Percentiles rank a stretch among this genome's conserved stretches.
These are phyloP conservation scores for Mythimna loreyi DNA, from an alignment of 2,888 invertebrate species.

Conservation along the genomic window DNA sequence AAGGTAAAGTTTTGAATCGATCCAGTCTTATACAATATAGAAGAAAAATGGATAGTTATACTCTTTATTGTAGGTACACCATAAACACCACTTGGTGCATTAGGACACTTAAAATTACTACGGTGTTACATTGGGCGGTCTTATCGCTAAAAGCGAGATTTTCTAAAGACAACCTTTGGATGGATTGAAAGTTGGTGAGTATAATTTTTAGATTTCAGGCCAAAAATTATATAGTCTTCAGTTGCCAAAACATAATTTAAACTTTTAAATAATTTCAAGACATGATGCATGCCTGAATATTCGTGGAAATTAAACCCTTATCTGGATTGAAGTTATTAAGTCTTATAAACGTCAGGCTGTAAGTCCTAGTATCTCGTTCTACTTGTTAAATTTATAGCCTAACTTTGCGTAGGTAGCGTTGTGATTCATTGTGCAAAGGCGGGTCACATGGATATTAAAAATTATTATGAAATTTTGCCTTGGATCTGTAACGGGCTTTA, in stretches of 20 bases:
- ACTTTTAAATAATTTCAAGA: slow-evolving; percentile 27
- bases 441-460: slow-evolving; percentile 23
- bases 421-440: slow-evolving; percentile 51
- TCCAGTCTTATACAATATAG: too few relatives aligned
- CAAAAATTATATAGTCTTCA: neutral
- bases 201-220: slow-evolving; percentile 1
- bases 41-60: too few relatives aligned
- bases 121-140: too few relatives aligned
- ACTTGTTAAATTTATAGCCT: slow-evolving; percentile 60
- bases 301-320: slow-evolving; percentile 46
- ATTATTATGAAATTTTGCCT: neutral
- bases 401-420: slow-evolving; percentile 55
- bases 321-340: slow-evolving; percentile 61
- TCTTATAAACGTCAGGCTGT: slow-evolving; percentile 57
- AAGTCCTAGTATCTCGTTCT: slow-evolving; percentile 57
- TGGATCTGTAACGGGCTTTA: too few relatives aligned
- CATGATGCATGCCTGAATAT: slow-evolving; percentile 20
- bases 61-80: too few relatives aligned
- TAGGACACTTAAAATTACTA: too few relatives aligned
- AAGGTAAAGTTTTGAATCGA: too few relatives aligned
- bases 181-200: too few relatives aligned
- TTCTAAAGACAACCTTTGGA: too few relatives aligned
- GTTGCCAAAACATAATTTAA: slow-evolving; percentile 30
- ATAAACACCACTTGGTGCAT: too few relatives aligned
- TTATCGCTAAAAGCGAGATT: too few relatives aligned